These are phyloP conservation scores for Galendromus occidentalis DNA, from an alignment of 1,140 invertebrate species.

Conservation along the genomic window DNA sequence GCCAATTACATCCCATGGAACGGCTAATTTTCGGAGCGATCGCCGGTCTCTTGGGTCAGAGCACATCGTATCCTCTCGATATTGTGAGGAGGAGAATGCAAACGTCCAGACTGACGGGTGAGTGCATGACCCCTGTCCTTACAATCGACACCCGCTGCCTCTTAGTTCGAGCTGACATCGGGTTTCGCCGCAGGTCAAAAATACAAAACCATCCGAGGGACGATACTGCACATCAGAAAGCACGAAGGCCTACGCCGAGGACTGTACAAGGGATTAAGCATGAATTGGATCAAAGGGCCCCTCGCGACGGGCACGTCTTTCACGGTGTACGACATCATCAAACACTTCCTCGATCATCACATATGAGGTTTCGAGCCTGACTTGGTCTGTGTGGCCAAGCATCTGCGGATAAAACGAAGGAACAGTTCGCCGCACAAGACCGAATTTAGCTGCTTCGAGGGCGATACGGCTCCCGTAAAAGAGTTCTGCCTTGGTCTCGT, in stretches of 20 bases:
- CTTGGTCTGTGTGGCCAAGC: too few relatives aligned
- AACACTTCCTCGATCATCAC: slow-evolving; percentile 28
- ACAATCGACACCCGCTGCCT: too few relatives aligned
- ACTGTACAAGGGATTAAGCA: slow-evolving; percentile 89
- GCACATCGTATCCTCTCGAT: slow-evolving; percentile 81
- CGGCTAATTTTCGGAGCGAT: slow-evolving; percentile 60
- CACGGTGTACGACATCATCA: slow-evolving; percentile 71
- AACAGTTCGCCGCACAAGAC: too few relatives aligned
- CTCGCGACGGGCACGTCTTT: slow-evolving; percentile 96
- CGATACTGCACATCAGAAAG: slow-evolving; percentile 29
- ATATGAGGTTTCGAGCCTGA: too few relatives aligned
- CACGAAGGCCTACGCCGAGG: slow-evolving; percentile 69
- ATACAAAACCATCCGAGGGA: slow-evolving; percentile 20
- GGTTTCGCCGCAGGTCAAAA: neutral
- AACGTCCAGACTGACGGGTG: slow-evolving; percentile 39
- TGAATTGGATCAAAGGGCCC: slow-evolving; percentile 99
- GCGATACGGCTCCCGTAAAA: too few relatives aligned
- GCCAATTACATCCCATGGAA: slow-evolving; percentile 22
- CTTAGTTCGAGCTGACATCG: slow-evolving; percentile 33
- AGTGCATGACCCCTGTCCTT: neutral
- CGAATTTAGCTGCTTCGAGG: too few relatives aligned
- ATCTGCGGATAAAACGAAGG: too few relatives aligned
- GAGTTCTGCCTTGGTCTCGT: too few relatives aligned
- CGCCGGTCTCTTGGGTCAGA: slow-evolving; percentile 82
- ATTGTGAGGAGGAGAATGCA: slow-evolving; percentile 72